phyloP scores from a whole-genome alignment of 2,797 vertebrate species.

The Aldrovandia affinis region DNA sequence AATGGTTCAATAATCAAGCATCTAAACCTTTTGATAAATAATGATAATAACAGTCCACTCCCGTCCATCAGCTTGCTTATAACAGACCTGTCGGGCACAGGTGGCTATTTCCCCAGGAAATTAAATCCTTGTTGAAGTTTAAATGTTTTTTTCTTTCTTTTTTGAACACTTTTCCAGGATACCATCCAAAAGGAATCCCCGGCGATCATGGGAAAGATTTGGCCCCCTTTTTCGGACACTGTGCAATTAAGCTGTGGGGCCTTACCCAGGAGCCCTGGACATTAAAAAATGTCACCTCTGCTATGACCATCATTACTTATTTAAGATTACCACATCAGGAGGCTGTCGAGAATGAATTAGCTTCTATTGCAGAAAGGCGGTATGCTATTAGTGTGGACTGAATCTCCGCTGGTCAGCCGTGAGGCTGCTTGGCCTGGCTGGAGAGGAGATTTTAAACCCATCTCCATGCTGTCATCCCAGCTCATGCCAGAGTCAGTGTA shows the following conservation, averaged over 20 bases:
- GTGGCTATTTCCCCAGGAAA: neutral
- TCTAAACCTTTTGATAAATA: neutral
- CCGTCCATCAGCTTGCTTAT: neutral
- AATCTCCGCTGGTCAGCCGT: conserved; percentile 47
- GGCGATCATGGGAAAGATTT: neutral
- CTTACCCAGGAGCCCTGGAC: conserved; percentile 44
- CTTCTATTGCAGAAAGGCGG: conserved; percentile 42
- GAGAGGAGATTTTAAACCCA: conserved; percentile 76
- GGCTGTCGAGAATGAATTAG: conserved; percentile 62
- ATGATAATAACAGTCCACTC: too few species aligned
- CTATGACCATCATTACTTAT: conserved; percentile 58
- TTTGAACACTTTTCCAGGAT: neutral
- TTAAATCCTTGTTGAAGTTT: neutral
- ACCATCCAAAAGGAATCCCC: neutral
- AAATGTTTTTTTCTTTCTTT: conserved; percentile 8
- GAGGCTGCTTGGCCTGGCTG: conserved; percentile 72
- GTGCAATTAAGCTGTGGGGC: conserved; percentile 44
- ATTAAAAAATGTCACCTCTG: conserved; percentile 42
- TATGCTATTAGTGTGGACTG: conserved; percentile 56
- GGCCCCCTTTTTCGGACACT: conserved; percentile 1
- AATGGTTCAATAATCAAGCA: neutral
- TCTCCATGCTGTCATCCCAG: conserved; percentile 60
- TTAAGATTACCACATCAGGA: conserved; percentile 56
- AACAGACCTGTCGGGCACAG: neutral
- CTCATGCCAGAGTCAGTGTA: conserved; percentile 70